phyloP scores from a whole-genome alignment of 1,140 invertebrate genomes.

The Drosophila aff. region DNA sequence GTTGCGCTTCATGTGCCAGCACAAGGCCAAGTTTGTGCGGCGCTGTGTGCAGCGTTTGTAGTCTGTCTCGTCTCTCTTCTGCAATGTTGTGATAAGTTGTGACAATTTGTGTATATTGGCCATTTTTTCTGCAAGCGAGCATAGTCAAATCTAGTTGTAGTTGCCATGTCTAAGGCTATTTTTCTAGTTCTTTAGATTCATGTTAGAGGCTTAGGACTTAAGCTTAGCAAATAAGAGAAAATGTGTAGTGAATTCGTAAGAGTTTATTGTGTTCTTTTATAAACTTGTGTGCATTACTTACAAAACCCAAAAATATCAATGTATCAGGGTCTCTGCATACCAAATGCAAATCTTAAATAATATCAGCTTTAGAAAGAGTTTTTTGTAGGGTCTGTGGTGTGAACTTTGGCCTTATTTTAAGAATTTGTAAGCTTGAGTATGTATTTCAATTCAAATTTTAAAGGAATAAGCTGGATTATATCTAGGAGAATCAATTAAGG shows the following conservation, averaged over 20 bases:
- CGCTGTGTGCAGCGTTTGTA: conserved; percentile 79
- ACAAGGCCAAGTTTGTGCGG: conserved; percentile 79
- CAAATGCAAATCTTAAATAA: neutral
- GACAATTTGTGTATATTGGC: conserved; percentile 54
- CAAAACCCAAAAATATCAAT: conserved; percentile 1
- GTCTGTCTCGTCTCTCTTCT: conserved; percentile 29
- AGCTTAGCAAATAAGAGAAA: conserved; percentile 19
- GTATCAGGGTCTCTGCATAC: neutral
- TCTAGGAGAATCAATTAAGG: neutral
- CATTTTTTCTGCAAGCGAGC: conserved; percentile 58
- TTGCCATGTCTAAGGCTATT: conserved; percentile 28
- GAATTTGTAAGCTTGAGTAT: neutral
- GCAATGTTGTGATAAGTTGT: conserved; percentile 73
- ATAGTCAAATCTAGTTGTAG: conserved; percentile 54
- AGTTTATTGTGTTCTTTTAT: conserved; percentile 18
- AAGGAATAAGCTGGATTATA: no score
- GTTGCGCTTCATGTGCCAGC: conserved; percentile 65
- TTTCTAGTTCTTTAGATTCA: conserved; percentile 50
- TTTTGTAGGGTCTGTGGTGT: neutral
- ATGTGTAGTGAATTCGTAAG: conserved; percentile 27
- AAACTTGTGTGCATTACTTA: conserved; percentile 4
- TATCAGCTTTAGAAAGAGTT: neutral
- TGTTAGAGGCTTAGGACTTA: conserved; percentile 52
- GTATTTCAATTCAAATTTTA: neutral
- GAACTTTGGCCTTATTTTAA: neutral